Conservation (phyloP, 2,888 invertebrate species). For the Teleogryllus oceanicus region DNA sequence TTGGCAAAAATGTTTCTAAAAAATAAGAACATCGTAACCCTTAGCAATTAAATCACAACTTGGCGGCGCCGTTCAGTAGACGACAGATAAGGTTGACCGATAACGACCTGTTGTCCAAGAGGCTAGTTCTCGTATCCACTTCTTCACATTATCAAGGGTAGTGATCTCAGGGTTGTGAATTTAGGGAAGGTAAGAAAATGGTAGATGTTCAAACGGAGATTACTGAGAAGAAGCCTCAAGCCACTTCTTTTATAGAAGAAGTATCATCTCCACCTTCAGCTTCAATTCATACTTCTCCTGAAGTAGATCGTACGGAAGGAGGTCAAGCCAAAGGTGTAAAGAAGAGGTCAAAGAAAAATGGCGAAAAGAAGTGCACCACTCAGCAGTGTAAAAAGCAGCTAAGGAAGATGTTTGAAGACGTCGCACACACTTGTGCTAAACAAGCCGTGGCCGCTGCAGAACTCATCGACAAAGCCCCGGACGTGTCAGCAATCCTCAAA, state of each 20-base stretch:
- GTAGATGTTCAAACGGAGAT: not conserved
- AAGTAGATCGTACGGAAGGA: not conserved
- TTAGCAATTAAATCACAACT: no score
- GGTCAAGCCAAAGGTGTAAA: not conserved
- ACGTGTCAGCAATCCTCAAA: not conserved
- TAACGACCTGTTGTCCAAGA: no score
- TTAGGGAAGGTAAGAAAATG: not conserved
- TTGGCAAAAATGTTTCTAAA: no score
- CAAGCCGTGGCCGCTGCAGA: conserved; percentile 1
- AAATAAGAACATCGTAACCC: no score
- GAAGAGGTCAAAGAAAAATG: conserved; percentile 18
- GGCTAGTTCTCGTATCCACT: no score
- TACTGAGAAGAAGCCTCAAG: not conserved
- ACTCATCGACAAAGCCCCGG: not conserved
- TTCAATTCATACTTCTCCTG: not conserved
- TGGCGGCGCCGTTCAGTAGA: no score
- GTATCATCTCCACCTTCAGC: not conserved
- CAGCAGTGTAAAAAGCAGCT: not conserved
- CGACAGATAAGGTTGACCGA: no score
- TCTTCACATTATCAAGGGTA: no score
- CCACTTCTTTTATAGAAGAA: not conserved
- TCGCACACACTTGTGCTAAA: not conserved
- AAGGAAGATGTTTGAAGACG: not conserved
- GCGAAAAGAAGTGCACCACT: not conserved
- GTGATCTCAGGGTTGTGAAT: no score